A percentile compares a stretch with the other conserved stretches of the same genome.
phyloP scores from a whole-genome alignment of 1,140 invertebrate species.

The Sinonovacula constricta region DNA sequence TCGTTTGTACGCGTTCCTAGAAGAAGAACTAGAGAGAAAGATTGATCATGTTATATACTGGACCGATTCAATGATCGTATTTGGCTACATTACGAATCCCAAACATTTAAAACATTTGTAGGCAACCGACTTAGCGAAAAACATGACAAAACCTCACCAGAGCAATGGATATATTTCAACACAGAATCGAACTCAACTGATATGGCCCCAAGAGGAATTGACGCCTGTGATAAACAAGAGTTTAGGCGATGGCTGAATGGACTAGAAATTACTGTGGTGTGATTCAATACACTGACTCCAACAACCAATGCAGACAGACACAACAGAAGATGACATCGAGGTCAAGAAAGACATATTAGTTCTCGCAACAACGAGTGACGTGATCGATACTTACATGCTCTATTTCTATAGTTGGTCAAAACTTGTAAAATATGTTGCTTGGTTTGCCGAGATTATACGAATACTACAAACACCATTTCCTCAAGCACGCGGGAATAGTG shows the following conservation, averaged over 20 bases:
- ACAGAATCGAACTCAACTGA: constrained; percentile 64
- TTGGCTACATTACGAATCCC: constrained; percentile 37
- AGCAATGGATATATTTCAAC: constrained; percentile 63
- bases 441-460: neutral
- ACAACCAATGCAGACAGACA: neutral
- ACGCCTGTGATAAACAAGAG: neutral
- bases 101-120: constrained; percentile 74
- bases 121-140: constrained; percentile 77
- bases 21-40: constrained; percentile 14
- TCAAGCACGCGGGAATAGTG: neutral
- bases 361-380: neutral
- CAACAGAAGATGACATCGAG: constrained; percentile 8
- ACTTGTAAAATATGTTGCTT: constrained; percentile 16
- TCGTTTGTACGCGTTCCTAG: constrained; percentile 21
- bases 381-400: neutral
- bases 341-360: neutral
- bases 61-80: constrained; percentile 53
- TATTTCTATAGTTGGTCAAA: constrained; percentile 21
- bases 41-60: constrained; percentile 27
- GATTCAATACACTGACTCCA: constrained; percentile 23
- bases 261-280: constrained; percentile 36
- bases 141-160: constrained; percentile 52
- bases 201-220: constrained; percentile 35
- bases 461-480: constrained; percentile 1
- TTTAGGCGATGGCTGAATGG: constrained; percentile 38